Percentiles rank a stretch among this genome's conserved stretches.
These are phyloP conservation scores for Chionoecetes opilio DNA, from an alignment of 1,140 invertebrate genomes.

Conservation along the genomic window DNA sequence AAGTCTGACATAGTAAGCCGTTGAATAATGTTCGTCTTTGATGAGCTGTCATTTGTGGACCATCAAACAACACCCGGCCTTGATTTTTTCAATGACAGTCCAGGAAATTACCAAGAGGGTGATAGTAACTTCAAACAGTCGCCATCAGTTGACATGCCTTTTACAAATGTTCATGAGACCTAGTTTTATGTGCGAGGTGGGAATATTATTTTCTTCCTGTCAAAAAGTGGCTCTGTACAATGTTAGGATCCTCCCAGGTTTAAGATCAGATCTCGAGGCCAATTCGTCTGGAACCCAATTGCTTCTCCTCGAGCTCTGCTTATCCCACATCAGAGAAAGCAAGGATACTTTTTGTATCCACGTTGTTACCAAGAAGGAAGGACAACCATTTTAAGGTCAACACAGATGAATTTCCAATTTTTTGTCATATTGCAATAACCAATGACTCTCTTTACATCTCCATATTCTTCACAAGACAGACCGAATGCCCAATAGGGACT, in stretches of 20 bases:
- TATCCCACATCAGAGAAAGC: constrained; percentile 50
- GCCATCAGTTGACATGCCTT: constrained; percentile 9
- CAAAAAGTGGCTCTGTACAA: constrained; percentile 33
- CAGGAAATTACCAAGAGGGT: background rate
- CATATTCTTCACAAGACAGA: constrained; percentile 48
- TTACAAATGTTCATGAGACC: constrained; percentile 37
- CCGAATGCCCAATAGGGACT: constrained; percentile 42
- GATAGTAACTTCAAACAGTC: constrained; percentile 29
- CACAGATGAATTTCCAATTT: constrained; percentile 31
- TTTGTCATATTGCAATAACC: constrained; percentile 47
- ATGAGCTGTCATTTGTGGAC: constrained; percentile 52
- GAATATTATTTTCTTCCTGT: constrained; percentile 35
- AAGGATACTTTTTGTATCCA: constrained; percentile 42
- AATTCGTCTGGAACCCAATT: constrained; percentile 33
- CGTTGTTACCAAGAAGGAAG: background rate
- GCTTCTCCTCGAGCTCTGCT: constrained; percentile 4
- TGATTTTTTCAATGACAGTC: background rate
- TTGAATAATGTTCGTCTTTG: constrained; percentile 39
- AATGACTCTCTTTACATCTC: constrained; percentile 42
- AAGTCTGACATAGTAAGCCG: constrained; percentile 39
- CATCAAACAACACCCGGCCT: background rate
- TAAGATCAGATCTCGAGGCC: background rate
- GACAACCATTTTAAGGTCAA: constrained; percentile 35
- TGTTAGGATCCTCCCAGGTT: background rate
- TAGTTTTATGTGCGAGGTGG: constrained; percentile 58